Percentiles rank a stretch among this genome's conserved stretches.
These are phyloP conservation scores for Amblyornis subalaris DNA, from an alignment of 2,113 vertebrate species.

Conservation along the genomic window DNA sequence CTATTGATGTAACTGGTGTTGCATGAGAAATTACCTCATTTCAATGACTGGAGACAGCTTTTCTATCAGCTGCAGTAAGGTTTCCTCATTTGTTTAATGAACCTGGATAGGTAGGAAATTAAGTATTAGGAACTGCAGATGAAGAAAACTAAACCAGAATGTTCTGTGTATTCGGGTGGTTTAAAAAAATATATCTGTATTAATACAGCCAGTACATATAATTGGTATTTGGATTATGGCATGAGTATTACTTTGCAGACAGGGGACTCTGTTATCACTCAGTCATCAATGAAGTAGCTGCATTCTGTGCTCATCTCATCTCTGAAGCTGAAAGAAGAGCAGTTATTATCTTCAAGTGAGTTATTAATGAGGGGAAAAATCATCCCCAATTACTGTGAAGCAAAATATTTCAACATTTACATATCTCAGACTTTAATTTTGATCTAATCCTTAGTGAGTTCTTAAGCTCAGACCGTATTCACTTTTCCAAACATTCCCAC, in stretches of 20 bases:
- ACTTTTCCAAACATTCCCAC: not conserved
- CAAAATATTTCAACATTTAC: constrained; percentile 61
- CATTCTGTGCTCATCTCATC: constrained; percentile 33
- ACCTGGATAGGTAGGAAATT: constrained; percentile 38
- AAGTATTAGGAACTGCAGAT: constrained; percentile 12
- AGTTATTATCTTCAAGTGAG: constrained; percentile 63
- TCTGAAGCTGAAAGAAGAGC: constrained; percentile 47
- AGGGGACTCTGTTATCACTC: not conserved
- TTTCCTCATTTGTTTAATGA: constrained; percentile 51
- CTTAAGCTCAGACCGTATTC: not conserved
- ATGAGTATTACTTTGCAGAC: constrained; percentile 45
- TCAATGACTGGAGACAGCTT: not conserved
- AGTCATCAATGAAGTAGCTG: constrained; percentile 33
- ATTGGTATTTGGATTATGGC: constrained; percentile 26
- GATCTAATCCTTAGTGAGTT: not conserved
- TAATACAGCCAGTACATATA: not conserved
- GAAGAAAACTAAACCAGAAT: not conserved
- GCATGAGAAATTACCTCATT: constrained; percentile 46
- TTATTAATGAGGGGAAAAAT: constrained; percentile 60
- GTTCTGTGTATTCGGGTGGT: not conserved
- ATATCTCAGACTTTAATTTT: constrained; percentile 47
- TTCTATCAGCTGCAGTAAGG: constrained; percentile 21
- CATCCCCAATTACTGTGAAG: constrained; percentile 53
- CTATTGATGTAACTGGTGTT: constrained; percentile 10
- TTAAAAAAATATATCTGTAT: not conserved